phyloP scores from a whole-genome alignment of 1,140 invertebrate species.

The Diachasma alloeum region DNA sequence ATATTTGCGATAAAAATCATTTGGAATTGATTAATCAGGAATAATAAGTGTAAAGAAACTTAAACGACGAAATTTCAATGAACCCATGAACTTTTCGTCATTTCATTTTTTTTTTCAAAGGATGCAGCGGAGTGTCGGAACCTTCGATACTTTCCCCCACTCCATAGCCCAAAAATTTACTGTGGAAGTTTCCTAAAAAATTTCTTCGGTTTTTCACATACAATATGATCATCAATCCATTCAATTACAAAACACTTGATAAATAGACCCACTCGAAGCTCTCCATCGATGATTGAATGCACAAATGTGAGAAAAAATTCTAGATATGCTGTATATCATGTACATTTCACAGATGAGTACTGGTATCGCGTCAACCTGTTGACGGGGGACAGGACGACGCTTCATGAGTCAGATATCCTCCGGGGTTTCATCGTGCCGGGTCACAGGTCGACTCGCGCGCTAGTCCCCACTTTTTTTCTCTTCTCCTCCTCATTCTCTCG shows the following conservation, averaged over 20 bases:
- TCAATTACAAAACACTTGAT: not conserved
- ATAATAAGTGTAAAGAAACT: too few species aligned
- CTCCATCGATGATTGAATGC: not conserved
- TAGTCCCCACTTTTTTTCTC: not conserved
- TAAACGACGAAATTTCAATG: too few species aligned
- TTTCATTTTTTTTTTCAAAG: too few species aligned
- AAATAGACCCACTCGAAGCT: not conserved
- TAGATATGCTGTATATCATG: not conserved
- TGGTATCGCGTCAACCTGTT: constrained; percentile 15
- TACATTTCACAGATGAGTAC: constrained; percentile 7
- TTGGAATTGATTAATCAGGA: too few species aligned
- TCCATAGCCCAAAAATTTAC: too few species aligned
- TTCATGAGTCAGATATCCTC: constrained; percentile 60
- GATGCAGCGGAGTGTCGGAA: too few species aligned
- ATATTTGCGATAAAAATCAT: too few species aligned
- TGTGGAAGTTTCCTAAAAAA: too few species aligned
- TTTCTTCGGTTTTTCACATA: too few species aligned
- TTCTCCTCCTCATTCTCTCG: constrained; percentile 45
- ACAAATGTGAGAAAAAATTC: not conserved
- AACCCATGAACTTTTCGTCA: too few species aligned
- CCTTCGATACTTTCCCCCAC: too few species aligned
- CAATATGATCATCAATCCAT: not conserved
- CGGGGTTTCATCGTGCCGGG: constrained; percentile 56
- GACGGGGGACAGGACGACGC: constrained; percentile 44
- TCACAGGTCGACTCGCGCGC: constrained; percentile 49